A percentile compares a stretch with the other conserved stretches of the same genome.
Conservation (phyloP, 1,140 invertebrate genomes). For the Plutomurus gul region DNA sequence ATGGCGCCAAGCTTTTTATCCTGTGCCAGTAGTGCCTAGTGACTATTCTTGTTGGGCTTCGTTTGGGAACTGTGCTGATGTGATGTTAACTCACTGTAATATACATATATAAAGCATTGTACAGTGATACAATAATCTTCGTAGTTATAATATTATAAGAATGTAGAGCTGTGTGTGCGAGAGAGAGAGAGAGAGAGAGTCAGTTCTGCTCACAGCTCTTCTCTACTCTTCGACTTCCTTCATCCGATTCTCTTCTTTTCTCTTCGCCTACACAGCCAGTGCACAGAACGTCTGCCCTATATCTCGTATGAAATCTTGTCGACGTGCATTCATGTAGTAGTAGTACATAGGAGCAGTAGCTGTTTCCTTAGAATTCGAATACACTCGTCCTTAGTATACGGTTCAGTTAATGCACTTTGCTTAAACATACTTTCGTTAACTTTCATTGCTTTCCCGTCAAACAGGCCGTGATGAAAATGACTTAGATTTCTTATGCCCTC, state of each 20-base stretch:
- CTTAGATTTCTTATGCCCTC: slow-evolving; percentile 11
- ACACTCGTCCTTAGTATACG: background rate
- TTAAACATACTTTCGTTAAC: slow-evolving; percentile 28
- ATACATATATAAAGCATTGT: slow-evolving; percentile 9
- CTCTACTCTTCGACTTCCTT: slow-evolving; percentile 11
- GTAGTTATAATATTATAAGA: slow-evolving; percentile 23
- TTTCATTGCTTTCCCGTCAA: slow-evolving; percentile 28
- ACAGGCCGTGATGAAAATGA: slow-evolving; percentile 28
- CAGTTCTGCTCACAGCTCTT: background rate
- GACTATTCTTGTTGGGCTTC: slow-evolving; percentile 30
- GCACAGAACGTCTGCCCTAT: too few relatives aligned
- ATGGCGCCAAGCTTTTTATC: slow-evolving; percentile 52
- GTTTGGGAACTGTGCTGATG: slow-evolving; percentile 7
- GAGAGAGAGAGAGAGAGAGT: too few relatives aligned
- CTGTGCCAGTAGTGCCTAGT: slow-evolving; percentile 1
- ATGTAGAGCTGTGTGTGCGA: slow-evolving; percentile 5
- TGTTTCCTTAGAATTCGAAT: slow-evolving; percentile 14
- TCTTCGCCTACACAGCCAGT: background rate
- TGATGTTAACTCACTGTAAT: slow-evolving; percentile 23
- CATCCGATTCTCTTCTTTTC: background rate
- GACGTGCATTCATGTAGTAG: background rate
- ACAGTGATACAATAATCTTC: slow-evolving; percentile 15
- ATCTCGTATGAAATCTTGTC: slow-evolving; percentile 21
- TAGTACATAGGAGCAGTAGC: background rate
- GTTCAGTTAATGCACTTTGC: slow-evolving; percentile 28